Evolutionary conservation across 2,113 vertebrate species (phyloP).

Genomic region (Brachyhypopomus occidentalis): DNA sequence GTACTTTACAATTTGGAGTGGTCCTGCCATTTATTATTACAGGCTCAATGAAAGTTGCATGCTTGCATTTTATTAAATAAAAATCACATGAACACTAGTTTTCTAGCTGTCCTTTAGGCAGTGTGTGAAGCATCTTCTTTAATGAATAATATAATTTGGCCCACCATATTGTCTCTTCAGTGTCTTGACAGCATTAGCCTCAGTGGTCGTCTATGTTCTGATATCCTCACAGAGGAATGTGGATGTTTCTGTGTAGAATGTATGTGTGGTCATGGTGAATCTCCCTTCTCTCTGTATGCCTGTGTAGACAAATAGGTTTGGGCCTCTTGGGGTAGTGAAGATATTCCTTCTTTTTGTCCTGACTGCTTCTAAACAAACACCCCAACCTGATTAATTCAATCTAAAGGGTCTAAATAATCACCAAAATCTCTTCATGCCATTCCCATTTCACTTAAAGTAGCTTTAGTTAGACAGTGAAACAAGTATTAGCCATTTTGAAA

Average conservation of each 20-base stretch:
- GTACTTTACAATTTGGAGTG: background rate
- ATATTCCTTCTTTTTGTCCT: conserved; percentile 31
- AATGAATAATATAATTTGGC: background rate
- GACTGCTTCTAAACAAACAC: conserved; percentile 57
- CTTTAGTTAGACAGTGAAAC: background rate
- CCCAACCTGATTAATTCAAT: background rate
- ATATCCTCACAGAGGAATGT: background rate
- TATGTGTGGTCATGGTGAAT: background rate
- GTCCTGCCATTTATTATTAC: background rate
- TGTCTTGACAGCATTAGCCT: background rate
- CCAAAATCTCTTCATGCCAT: background rate
- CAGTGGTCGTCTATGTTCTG: background rate
- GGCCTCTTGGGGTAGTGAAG: conserved; percentile 52
- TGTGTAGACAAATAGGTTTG: background rate
- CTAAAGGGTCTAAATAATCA: background rate
- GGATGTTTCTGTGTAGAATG: background rate
- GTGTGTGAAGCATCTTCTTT: background rate
- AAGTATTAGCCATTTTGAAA: background rate
- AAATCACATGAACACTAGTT: background rate
- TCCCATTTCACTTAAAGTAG: background rate
- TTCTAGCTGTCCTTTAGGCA: background rate
- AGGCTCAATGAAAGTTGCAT: background rate
- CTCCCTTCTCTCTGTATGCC: background rate
- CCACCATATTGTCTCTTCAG: background rate
- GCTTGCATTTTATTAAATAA: background rate